phyloP scores from a whole-genome alignment of 2,797 vertebrate genomes.

The Phataginus tricuspis region DNA sequence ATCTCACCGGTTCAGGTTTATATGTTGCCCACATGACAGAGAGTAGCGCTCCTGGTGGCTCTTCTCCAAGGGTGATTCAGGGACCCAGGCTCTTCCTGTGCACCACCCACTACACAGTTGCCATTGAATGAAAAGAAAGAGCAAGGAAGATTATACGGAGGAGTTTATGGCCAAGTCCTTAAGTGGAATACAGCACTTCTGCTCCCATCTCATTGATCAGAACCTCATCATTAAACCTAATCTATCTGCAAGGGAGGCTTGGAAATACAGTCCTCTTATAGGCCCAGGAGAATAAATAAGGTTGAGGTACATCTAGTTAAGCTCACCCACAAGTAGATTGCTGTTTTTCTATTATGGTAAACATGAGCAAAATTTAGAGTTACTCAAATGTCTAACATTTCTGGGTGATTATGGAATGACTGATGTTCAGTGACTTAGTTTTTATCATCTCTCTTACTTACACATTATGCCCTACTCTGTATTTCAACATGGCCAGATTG shows the following conservation, averaged over 20 bases:
- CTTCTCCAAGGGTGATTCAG: background rate
- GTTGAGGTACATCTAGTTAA: background rate
- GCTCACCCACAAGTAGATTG: background rate
- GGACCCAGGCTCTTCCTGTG: background rate
- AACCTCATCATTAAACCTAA: background rate
- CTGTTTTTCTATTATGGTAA: background rate
- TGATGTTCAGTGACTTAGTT: background rate
- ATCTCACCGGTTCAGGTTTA: background rate
- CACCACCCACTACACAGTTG: background rate
- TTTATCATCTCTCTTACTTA: background rate
- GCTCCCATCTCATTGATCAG: background rate
- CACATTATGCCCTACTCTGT: background rate
- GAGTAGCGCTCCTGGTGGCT: background rate
- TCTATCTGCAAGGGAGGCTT: background rate
- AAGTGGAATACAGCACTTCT: background rate
- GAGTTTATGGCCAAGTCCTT: background rate
- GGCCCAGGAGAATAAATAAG: background rate
- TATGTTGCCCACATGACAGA: background rate
- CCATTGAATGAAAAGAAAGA: background rate
- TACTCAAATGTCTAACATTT: background rate
- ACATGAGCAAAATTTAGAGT: conserved; percentile 1
- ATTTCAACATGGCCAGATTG: background rate
- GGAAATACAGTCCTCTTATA: background rate
- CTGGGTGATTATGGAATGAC: background rate
- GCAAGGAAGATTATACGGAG: background rate